Base-by-base conservation (phyloP, 2,888 invertebrate species). In the Nomada fabriciana region DNA sequence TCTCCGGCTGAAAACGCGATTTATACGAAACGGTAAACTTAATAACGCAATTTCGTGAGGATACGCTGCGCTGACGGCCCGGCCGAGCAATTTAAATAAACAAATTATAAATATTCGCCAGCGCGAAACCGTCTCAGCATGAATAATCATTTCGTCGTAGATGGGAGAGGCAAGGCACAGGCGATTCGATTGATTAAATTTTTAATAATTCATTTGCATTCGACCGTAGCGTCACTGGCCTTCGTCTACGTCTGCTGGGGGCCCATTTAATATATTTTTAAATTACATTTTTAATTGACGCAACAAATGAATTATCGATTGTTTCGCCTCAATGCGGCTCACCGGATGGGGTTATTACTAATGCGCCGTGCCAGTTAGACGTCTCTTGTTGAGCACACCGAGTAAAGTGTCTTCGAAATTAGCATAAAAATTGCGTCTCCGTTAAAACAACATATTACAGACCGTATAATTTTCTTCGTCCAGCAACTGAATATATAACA, bases 131-230 rank as follows among this genome's bases (percentile, higher is more conserved):
- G 92, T 91, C 91, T 92, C 91, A 91, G 91, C 93, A 93, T 93
- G 93, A 93, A 93, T 93, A 93, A 92, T 93, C 93, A 93, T 93
- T 91, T 91, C 91, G 91, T 90, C 89, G 90, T 88, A 89, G 89
- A 89, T 88, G 86, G 89, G 89, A 86, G 88, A 88, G 88, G 86
- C 90, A 90, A 92, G 92, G 91, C 90, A 91, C 89, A 88, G 89
- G 89, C 91, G 93, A 93, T 93, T 91, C 92, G 92, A 93, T 93
- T 93, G 93, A 93, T 93, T 93, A 92, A 93, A 93, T 93, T 93
- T 93, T 93, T 93, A 92, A 93, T 92, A 93, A 93, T 93, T 93
- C 93, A 93, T 93, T 93, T 93, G 92, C 93, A 93, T 93, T 91
- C 91, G 89, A 85, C 90, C 90, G 90, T 89, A 81, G 80, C 82